These are phyloP conservation scores for Hoplias malabaricus DNA, from an alignment of 2,113 vertebrate species.

Conservation along the genomic window DNA sequence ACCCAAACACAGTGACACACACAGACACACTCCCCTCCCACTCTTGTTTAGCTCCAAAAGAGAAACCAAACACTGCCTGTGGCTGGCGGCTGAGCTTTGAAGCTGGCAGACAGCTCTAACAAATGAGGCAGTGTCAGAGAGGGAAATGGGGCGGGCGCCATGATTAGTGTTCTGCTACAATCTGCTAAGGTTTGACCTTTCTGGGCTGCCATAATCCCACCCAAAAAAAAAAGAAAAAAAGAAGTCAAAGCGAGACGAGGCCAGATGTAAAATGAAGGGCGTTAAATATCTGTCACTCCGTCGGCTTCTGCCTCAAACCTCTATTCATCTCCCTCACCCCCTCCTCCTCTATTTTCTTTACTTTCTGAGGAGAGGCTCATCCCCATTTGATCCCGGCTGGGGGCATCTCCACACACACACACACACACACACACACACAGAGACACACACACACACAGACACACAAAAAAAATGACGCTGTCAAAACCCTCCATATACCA, in stretches of 20 bases:
- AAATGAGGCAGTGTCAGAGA: slow-evolving; percentile 58
- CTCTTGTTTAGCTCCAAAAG: slow-evolving; percentile 47
- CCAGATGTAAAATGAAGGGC: slow-evolving; percentile 47
- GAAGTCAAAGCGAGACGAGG: slow-evolving; percentile 50
- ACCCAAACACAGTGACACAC: background rate
- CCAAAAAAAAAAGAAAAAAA: no score
- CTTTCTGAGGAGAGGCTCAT: slow-evolving; percentile 34
- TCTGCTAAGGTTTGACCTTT: slow-evolving; percentile 71
- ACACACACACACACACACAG: no score
- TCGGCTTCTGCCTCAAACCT: slow-evolving; percentile 32
- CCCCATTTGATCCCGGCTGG: slow-evolving; percentile 29
- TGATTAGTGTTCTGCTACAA: slow-evolving; percentile 68
- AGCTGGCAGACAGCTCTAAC: slow-evolving; percentile 47
- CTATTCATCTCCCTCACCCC: slow-evolving; percentile 30
- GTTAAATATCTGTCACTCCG: slow-evolving; percentile 48
- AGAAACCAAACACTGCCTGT: slow-evolving; percentile 47
- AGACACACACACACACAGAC: no score
- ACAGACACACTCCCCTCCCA: background rate
- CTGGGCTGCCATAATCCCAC: slow-evolving; percentile 56
- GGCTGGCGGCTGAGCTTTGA: slow-evolving; percentile 46
- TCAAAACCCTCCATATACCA: slow-evolving; percentile 22
- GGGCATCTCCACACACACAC: no score
- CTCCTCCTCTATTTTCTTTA: slow-evolving; percentile 39
- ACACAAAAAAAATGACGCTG: slow-evolving; percentile 23
- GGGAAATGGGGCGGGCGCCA: slow-evolving; percentile 63